Base-by-base conservation (phyloP, 2,113 vertebrate species). In the Alaudala cheleensis region DNA sequence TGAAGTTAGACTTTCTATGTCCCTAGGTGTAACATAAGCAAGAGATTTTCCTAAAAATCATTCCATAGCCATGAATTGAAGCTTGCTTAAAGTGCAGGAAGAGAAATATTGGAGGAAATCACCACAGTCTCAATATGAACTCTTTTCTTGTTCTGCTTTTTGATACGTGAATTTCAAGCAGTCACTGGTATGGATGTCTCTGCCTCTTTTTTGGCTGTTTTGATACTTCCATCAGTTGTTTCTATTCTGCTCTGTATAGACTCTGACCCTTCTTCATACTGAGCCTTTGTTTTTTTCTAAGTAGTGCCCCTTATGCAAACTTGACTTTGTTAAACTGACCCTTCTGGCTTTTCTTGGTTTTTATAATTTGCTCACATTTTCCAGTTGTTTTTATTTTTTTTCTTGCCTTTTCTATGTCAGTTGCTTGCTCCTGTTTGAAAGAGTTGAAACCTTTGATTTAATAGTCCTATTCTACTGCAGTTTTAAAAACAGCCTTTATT, bases 171-270 rank as follows among this genome's bases (percentile, higher is more conserved):
- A 7, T 51, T 85, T 45, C 12, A 81, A 14, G 19, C 19, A 45
- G 20, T 50, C 8, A 10, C 22, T 53, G 37, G 3, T 29, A 5
- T 57, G 37, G 44, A 8, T 51, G 14, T 39, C 10, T 66, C 34
- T 49, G 13, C 82, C 14, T 80, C 31, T 34, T 73, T 80, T 25
- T 28, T 53, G 62, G 4, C 19, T 45, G 19, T 50, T 91, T 54
- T 0, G 2, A 6, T 1, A 1, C 14, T 3, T 73, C 9, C 5
- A 50, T 73, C 29, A 7, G 1, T 70, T 85, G 26, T 62, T 42
- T 78, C 34, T 74, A 3, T 77, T 79, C 21, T 53, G 33, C 25
- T 92, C 9, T 16, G 16, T 73, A 17, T 8, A 3, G 65, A 2
- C 0, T 34, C 45, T 58, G 22, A 14, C n/a, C 2, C 1, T 54